A percentile compares a stretch with the other conserved stretches of the same genome.
phyloP scores from a whole-genome alignment of 2,888 invertebrate species.

The Tenodera sinensis region DNA sequence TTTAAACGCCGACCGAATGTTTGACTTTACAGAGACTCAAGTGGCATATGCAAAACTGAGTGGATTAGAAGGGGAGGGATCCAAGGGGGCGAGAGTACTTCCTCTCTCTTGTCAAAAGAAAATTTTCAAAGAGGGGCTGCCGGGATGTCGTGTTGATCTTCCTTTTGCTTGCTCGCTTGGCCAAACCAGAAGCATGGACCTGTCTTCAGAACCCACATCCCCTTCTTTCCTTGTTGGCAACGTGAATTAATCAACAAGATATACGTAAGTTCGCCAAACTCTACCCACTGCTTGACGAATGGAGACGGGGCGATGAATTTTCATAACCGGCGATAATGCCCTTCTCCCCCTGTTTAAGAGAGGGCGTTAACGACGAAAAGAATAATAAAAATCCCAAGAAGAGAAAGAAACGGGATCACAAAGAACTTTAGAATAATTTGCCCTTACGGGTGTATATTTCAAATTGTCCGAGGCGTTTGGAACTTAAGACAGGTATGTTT shows the following conservation, averaged over 20 bases:
- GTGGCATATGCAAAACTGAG: constrained; percentile 36
- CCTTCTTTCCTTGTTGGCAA: background rate
- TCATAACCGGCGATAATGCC: constrained; percentile 32
- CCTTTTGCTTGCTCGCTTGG: background rate
- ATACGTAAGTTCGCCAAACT: background rate
- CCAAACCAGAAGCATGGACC: background rate
- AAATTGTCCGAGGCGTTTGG: background rate
- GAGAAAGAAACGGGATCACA: background rate
- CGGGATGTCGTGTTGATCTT: constrained; percentile 31
- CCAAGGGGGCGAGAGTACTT: constrained; percentile 10
- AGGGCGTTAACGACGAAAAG: background rate
- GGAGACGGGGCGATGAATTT: constrained; percentile 33
- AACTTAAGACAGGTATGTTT: too few species aligned
- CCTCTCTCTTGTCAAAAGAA: constrained; percentile 32
- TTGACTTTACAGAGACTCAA: constrained; percentile 33
- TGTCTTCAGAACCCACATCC: background rate
- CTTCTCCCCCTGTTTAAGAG: constrained; percentile 4
- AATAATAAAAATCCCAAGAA: background rate
- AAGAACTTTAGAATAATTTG: background rate
- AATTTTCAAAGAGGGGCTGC: constrained; percentile 30
- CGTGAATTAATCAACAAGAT: constrained; percentile 34
- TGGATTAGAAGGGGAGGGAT: constrained; percentile 28
- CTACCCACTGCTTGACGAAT: constrained; percentile 14
- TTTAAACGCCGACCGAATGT: constrained; percentile 34
- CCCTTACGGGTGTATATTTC: background rate